A percentile compares a stretch with the other conserved stretches of the same genome.
Evolutionary conservation across 1,140 invertebrate genomes (phyloP).

Genomic region (Amphibalanus amphitrite): DNA sequence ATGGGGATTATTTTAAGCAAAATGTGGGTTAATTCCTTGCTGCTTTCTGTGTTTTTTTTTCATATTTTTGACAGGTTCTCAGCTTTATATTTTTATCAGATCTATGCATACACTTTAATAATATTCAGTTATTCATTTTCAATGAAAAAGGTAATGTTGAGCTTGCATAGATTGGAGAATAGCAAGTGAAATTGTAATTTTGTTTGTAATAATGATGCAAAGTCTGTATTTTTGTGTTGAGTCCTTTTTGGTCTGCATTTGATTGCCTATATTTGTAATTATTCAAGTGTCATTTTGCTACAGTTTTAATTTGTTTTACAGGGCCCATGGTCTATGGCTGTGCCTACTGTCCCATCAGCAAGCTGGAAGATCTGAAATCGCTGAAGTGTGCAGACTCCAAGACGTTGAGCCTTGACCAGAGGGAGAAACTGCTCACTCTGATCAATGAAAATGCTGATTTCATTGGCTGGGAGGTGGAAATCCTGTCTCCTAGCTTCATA

Average conservation of each 20-base stretch:
- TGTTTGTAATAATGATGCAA: too few relatives aligned
- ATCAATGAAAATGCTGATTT: conserved; percentile 48
- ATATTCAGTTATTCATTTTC: too few relatives aligned
- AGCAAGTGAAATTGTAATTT: too few relatives aligned
- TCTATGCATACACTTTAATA: too few relatives aligned
- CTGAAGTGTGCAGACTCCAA: conserved; percentile 88
- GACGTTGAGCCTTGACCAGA: conserved; percentile 72
- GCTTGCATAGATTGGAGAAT: too few relatives aligned
- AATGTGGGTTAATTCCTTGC: too few relatives aligned
- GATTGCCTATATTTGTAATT: conserved; percentile 3
- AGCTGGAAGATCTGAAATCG: conserved; percentile 48
- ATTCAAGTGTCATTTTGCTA: too few relatives aligned
- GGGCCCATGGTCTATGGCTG: conserved; percentile 95
- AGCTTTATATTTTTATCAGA: too few relatives aligned
- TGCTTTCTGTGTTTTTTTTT: too few relatives aligned
- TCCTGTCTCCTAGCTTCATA: conserved; percentile 69
- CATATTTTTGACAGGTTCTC: too few relatives aligned
- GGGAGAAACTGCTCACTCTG: conserved; percentile 69
- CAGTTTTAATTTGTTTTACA: conserved; percentile 24
- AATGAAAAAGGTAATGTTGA: too few relatives aligned
- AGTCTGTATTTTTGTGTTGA: background rate
- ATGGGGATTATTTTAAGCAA: too few relatives aligned
- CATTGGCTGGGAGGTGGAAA: conserved; percentile 62
- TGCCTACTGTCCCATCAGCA: conserved; percentile 54
- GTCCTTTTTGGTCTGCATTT: background rate